Evolutionary conservation across 2,888 invertebrate genomes (phyloP).

Genomic region (Eurytoma adleriae): DNA sequence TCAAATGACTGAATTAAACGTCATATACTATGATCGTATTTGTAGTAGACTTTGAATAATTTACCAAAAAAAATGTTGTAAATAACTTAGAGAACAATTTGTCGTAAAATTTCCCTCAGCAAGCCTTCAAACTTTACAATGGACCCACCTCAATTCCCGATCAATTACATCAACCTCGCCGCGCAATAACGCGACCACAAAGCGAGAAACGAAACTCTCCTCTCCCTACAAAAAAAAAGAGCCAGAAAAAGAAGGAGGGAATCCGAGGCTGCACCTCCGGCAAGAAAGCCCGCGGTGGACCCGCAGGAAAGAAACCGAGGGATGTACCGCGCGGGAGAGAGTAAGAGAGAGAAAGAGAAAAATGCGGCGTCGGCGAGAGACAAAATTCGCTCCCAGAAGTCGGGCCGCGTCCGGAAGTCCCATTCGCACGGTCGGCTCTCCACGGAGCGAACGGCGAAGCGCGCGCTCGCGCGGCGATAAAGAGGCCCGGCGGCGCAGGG

Average conservation of each 20-base stretch:
- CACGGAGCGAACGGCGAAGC: conserved; percentile 39
- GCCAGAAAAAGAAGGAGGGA: background rate
- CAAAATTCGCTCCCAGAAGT: conserved; percentile 57
- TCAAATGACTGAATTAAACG: no score
- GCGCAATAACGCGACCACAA: conserved; percentile 32
- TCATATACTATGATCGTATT: no score
- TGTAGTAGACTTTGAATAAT: no score
- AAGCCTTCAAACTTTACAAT: background rate
- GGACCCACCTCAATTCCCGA: conserved; percentile 1
- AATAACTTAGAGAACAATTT: background rate
- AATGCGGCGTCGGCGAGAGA: conserved; percentile 50
- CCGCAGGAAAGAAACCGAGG: conserved; percentile 5
- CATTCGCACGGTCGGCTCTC: conserved; percentile 55
- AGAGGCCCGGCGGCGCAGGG: conserved; percentile 28
- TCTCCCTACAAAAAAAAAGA: background rate
- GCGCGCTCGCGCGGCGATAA: conserved; percentile 44
- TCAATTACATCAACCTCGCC: conserved; percentile 34
- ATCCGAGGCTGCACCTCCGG: background rate
- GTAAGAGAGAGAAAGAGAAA: conserved; percentile 14
- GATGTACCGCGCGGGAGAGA: background rate
- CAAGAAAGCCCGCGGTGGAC: no score
- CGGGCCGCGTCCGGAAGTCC: conserved; percentile 55
- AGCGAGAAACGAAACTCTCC: background rate
- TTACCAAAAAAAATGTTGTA: no score
- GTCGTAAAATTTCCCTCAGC: conserved; percentile 11